Evolutionary conservation across 1,140 invertebrate genomes (phyloP), one percentile per base, ranked within the genome.

Genomic region (Drosophila willistoni): DNA sequence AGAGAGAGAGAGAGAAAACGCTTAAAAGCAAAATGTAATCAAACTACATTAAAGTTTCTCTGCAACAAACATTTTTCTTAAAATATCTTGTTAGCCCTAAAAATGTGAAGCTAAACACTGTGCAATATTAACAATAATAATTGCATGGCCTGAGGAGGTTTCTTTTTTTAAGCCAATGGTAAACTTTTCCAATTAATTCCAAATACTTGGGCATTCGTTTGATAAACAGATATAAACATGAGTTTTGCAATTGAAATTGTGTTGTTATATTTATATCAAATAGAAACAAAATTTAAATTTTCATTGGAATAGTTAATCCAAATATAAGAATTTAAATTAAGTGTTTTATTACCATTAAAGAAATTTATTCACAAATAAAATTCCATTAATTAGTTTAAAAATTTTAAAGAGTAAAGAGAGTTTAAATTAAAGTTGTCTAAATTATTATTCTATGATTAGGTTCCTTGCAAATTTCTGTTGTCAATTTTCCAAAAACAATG

Each of bases 21-120:
- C 80, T 83, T 83, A 79, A 79, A 64, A 83, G 73, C 80, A 71
- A 84, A 84, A 79, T 71, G 76, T 83, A 83, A 83, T 84, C 81
- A 82, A 57, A 81, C 73, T 79, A 59, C 67, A 62, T 77, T 77
- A 73, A 42, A 60, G 61, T 68, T 56, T 54, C 54, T 51, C 59
- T 36, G 67, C 44, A 55, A 64, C 61, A 75, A 71, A 82, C 10
- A 1, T 39, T 39, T 67, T 19, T 19, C 60, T 47, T 29, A 22
- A 47, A 73, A 25, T 25, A 25, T 3, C 67, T 22, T 19, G 42
- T 13, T 36, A 13, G 60, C n/a, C 66, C 9, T 0, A 39, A 39
- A 39, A 19, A 41, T 64, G 17, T 63, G 29, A 51, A 51, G 61
- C 42, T 61, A 64, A 70, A 42, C 78, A 76, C 56, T 72, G 22